These are phyloP conservation scores for Xestobium rufovillosum DNA, from an alignment of 2,888 invertebrate genomes.

Conservation along the genomic window DNA sequence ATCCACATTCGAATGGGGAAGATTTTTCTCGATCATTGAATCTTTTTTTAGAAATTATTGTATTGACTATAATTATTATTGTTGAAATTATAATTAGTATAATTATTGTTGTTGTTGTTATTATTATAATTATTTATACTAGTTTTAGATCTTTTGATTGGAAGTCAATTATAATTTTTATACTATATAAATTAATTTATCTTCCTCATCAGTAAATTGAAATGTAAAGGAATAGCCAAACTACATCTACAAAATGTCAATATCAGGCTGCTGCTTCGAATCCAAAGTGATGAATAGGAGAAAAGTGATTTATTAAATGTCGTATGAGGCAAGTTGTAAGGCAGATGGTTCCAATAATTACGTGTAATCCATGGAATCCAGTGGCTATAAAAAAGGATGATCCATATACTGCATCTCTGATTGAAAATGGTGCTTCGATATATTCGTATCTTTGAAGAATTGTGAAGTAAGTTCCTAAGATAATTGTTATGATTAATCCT, in stretches of 20 bases:
- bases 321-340: slow-evolving; percentile 48
- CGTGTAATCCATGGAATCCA: slow-evolving; percentile 69
- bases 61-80: slow-evolving; percentile 41
- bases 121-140: too few species aligned
- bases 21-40: too few species aligned
- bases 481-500: slow-evolving; percentile 48
- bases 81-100: slow-evolving; percentile 37
- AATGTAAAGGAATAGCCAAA: too few species aligned
- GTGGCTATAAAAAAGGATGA: slow-evolving; percentile 66
- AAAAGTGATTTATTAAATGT: slow-evolving; percentile 46
- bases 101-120: slow-evolving; percentile 60
- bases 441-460: slow-evolving; percentile 63
- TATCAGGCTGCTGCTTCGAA: slow-evolving; percentile 62
- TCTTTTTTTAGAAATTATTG: slow-evolving; percentile 46
- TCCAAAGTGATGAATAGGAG: slow-evolving; percentile 51
- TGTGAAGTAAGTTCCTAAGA: slow-evolving; percentile 59
- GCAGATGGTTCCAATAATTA: slow-evolving; percentile 55
- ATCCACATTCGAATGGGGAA: slow-evolving; percentile 61
- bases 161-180: slow-evolving; percentile 64
- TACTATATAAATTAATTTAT: slow-evolving; percentile 63
- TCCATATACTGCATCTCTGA: slow-evolving; percentile 57
- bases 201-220: slow-evolving; percentile 64
- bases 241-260: slow-evolving; percentile 64
- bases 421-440: slow-evolving; percentile 52
- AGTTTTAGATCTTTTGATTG: slow-evolving; percentile 64